A percentile compares a stretch with the other conserved stretches of the same genome.
These are phyloP conservation scores for Steatornis caripensis DNA, from an alignment of 2,113 vertebrate genomes.

Conservation along the genomic window DNA sequence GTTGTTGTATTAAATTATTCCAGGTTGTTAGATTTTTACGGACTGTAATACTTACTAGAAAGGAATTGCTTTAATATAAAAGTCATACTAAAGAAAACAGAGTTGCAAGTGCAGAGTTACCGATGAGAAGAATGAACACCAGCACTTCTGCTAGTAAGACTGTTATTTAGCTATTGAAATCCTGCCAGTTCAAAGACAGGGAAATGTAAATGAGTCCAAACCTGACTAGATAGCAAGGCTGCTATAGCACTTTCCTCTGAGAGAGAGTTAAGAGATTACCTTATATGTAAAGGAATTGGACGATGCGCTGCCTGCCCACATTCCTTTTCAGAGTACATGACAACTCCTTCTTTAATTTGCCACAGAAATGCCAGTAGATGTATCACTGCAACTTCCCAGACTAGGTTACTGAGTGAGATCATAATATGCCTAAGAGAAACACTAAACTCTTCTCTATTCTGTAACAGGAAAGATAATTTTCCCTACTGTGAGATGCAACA, in stretches of 20 bases:
- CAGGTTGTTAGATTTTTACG: background rate
- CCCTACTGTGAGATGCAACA: background rate
- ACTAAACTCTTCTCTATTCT: background rate
- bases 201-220: constrained; percentile 41
- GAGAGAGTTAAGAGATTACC: constrained; percentile 43
- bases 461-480: background rate
- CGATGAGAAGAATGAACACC: background rate
- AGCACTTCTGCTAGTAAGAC: constrained; percentile 12
- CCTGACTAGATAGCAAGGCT: constrained; percentile 23
- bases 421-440: background rate
- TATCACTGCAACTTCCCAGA: background rate
- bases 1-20: background rate
- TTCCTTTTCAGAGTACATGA: constrained; percentile 47
- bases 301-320: constrained; percentile 16
- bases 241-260: constrained; percentile 15
- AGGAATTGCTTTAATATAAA: background rate
- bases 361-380: constrained; percentile 27
- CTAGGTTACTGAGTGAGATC: constrained; percentile 41
- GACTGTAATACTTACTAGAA: background rate
- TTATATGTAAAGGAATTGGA: constrained; percentile 56
- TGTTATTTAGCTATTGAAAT: constrained; percentile 31
- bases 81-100: background rate
- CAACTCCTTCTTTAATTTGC: constrained; percentile 48
- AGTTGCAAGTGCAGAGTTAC: background rate
- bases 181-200: constrained; percentile 24